These are phyloP conservation scores for Fabriciana adippe DNA, from an alignment of 2,888 invertebrate species.

Conservation along the genomic window DNA sequence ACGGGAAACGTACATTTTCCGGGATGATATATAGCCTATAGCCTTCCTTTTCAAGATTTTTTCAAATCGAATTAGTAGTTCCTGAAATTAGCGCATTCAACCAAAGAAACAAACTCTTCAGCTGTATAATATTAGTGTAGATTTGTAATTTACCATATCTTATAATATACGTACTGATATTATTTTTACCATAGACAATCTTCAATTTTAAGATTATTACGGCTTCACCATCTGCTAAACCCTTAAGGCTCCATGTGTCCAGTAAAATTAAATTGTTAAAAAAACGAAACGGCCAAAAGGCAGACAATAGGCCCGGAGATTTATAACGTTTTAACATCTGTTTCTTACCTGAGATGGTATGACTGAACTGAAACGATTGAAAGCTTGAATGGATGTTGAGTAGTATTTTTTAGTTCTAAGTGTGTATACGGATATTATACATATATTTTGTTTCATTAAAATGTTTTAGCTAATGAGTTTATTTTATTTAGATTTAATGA, in stretches of 20 bases:
- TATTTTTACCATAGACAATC: not conserved
- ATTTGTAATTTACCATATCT: not conserved
- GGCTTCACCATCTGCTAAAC: constrained; percentile 52
- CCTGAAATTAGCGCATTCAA: no score
- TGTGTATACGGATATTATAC: no score
- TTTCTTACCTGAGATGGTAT: constrained; percentile 58
- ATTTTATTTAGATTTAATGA: no score
- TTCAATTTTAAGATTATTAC: constrained; percentile 24
- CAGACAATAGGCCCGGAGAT: constrained; percentile 69
- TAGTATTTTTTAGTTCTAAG: no score
- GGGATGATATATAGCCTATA: no score
- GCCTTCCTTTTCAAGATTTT: no score
- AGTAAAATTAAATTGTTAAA: constrained; percentile 56
- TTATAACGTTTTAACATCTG: constrained; percentile 71
- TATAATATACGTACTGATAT: not conserved
- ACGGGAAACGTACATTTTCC: no score
- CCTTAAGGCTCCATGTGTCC: constrained; percentile 63
- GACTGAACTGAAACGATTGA: constrained; percentile 16
- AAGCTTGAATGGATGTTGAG: constrained; percentile 4
- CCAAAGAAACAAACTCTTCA: no score
- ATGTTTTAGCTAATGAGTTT: no score
- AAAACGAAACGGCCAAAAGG: constrained; percentile 50
- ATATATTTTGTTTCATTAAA: no score
- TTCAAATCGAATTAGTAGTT: no score
- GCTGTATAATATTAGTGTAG: no score